Evolutionary conservation across 2,797 vertebrate species (phyloP).

Genomic region (Alcedo atthis): DNA sequence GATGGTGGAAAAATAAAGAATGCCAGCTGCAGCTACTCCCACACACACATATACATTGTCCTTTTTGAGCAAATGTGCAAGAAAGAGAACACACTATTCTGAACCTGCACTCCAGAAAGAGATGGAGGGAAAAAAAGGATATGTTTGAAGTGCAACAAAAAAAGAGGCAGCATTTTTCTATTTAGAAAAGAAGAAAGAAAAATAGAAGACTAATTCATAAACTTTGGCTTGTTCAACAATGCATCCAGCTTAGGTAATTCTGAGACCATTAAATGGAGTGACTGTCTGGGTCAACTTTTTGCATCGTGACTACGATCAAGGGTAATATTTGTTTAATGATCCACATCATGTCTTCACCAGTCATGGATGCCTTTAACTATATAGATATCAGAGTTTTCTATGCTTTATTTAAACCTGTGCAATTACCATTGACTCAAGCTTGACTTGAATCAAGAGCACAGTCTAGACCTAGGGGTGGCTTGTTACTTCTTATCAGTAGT

Average conservation of each 20-base stretch:
- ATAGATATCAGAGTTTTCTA: background rate
- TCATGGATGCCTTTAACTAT: background rate
- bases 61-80: background rate
- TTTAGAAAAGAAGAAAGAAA: background rate
- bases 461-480: background rate
- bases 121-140: background rate
- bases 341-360: background rate
- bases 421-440: background rate
- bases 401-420: background rate
- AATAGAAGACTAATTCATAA: background rate
- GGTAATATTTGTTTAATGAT: background rate
- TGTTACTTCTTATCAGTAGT: background rate
- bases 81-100: background rate
- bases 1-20: background rate
- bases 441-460: background rate
- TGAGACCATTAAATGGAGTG: background rate
- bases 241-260: background rate
- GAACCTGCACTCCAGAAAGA: background rate
- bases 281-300: background rate
- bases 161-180: background rate
- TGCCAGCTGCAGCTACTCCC: slow-evolving; percentile 29
- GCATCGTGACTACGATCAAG: background rate
- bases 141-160: background rate
- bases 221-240: background rate
- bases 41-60: background rate